Evolutionary conservation across 2,113 vertebrate genomes (phyloP).

Genomic region (Panthera tigris): DNA sequence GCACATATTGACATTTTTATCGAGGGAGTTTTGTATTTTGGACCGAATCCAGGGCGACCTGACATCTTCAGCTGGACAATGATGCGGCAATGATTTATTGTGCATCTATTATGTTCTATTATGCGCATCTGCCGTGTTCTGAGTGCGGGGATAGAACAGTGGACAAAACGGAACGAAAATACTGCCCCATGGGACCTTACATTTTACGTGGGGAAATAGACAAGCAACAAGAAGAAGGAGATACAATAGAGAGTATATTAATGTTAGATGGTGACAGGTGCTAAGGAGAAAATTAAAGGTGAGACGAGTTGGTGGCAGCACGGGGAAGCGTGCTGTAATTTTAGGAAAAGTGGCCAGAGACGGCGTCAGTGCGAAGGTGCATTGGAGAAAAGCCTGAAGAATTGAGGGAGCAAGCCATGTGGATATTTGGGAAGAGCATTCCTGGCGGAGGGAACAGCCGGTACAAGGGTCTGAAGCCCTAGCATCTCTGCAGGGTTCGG

Average conservation of each 20-base stretch:
- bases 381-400: background rate
- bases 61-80: background rate
- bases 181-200: background rate
- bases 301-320: background rate
- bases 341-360: background rate
- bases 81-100: background rate
- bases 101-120: background rate
- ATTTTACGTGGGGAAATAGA: background rate
- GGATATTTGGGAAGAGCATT: background rate
- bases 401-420: background rate
- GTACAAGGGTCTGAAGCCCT: background rate
- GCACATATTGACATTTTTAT: background rate
- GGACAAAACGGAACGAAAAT: background rate
- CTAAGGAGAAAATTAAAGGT: background rate
- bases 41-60: background rate
- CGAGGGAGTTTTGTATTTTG: constrained; percentile 1
- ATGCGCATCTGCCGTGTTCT: background rate
- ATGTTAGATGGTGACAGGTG: background rate
- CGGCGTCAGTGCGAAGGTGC: background rate
- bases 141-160: background rate
- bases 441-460: background rate
- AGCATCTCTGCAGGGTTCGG: background rate
- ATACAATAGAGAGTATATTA: background rate
- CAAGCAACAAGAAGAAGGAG: background rate
- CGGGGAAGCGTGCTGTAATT: background rate